Evolutionary conservation across 2,113 vertebrate species (phyloP), one percentile per base, ranked within the genome.

Genomic region (Pomatorhinus ruficollis): DNA sequence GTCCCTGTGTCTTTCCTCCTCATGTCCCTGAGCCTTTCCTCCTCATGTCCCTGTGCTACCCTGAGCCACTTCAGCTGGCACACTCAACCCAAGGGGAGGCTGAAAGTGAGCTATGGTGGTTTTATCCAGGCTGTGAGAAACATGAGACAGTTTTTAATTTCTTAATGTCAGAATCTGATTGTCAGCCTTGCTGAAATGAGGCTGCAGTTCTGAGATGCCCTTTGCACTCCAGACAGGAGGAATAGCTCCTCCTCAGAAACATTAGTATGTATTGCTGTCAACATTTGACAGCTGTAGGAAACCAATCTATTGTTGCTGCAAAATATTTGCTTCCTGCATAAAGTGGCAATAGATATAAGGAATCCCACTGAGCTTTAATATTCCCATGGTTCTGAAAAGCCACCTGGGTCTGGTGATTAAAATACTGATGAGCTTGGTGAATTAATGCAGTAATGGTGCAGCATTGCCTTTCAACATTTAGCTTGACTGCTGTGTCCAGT

Each of bases 391-490:
- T 92, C 74, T 92, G 39, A 94, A 96, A 87, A 83, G 11, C 53
- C 44, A 86, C 89, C 80, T 91, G 94, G 78, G 88, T 81, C 49
- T 83, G 60, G 28, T 49, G 81, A 95, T 92, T 84, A 68, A 91
- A 94, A 87, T 42, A 25, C 66, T 68, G 90, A 93, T 71, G 83
- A 93, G 52, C n/a, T 54, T 31, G 54, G 68, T 83, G 84, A 94
- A 90, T 94, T 80, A 91, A 83, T 33, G 42, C 40, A 70, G 66
- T 49, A 53, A 69, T 40, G 57, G 64, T 23, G 31, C 14, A 68
- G 71, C 63, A 28, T 3, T 1, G 35, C 57, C 35, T 92, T 91
- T 84, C 90, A 96, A 53, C 54, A 19, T 88, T 76, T 74, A 61
- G 45, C 86, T 74, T 64, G 70, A 71, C 79, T 90, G 61, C 70